Percentiles rank a stretch among this genome's conserved stretches.
Conservation (phyloP, 2,113 vertebrate species). For the Rhinolophus sinicus region DNA sequence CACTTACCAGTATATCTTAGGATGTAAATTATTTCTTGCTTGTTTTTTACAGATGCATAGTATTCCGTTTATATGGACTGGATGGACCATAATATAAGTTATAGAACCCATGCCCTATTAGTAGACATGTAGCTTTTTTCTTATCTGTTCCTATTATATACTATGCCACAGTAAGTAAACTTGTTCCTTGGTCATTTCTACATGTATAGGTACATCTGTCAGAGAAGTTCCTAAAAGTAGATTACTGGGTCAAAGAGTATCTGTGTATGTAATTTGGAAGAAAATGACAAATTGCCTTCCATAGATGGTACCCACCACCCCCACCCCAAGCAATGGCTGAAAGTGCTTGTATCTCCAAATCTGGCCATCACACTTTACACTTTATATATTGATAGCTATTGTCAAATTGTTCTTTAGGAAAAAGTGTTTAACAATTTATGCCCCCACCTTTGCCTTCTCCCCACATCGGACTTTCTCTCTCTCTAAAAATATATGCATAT, state of each 20-base stretch:
- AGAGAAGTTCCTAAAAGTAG: conserved; percentile 25
- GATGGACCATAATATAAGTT: not conserved
- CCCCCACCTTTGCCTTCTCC: not conserved
- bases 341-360: not conserved
- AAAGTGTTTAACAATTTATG: not conserved
- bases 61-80: not conserved
- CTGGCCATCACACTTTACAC: not conserved
- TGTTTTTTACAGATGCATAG: not conserved
- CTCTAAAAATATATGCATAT: not conserved
- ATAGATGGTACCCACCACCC: not conserved
- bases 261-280: conserved; percentile 31
- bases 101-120: not conserved
- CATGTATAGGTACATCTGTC: not conserved
- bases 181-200: conserved; percentile 23
- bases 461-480: not conserved
- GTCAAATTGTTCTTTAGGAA: not conserved
- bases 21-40: not conserved
- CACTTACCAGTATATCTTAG: not conserved
- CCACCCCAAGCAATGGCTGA: not conserved
- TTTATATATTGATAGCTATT: not conserved
- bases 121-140: not conserved
- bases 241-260: not conserved
- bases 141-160: not conserved
- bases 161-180: not conserved
- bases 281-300: not conserved